These are phyloP conservation scores for Coenonympha arcania DNA, from an alignment of 2,888 invertebrate genomes.

Conservation along the genomic window DNA sequence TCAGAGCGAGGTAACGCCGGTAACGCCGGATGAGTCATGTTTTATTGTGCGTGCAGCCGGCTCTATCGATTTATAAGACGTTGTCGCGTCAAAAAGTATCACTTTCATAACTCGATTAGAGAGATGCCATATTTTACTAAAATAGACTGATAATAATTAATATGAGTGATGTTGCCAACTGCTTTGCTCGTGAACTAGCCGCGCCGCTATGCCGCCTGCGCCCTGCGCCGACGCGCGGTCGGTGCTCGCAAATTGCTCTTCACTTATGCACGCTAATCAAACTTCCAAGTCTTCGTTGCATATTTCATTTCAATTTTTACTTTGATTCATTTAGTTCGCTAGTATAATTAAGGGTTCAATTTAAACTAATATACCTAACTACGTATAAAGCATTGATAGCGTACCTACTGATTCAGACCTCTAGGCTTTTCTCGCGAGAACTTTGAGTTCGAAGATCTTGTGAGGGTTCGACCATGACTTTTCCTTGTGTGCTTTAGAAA, in stretches of 20 bases:
- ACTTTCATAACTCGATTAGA: background rate
- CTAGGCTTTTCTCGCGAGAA: no score
- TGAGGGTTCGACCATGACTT: no score
- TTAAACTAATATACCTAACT: no score
- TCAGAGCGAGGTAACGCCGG: no score
- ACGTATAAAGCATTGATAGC: no score
- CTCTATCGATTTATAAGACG: no score
- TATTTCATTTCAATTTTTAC: constrained; percentile 6
- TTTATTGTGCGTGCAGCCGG: no score
- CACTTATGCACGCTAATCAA: constrained; percentile 17
- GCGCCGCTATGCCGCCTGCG: constrained; percentile 13
- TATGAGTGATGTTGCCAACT: constrained; percentile 19
- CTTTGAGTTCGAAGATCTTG: no score
- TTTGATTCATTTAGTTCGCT: constrained; percentile 1
- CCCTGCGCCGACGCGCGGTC: constrained; percentile 9
- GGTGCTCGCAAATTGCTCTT: constrained; percentile 17
- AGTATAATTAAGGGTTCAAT: background rate
- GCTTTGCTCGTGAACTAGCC: constrained; percentile 18
- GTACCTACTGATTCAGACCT: no score
- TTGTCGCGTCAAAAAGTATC: background rate
- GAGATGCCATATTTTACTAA: constrained; percentile 2
- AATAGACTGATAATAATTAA: constrained; percentile 4
- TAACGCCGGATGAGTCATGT: no score
- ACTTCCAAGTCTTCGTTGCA: constrained; percentile 5
- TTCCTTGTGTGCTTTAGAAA: no score